Base-by-base conservation (phyloP, 2,113 vertebrate species). In the Protomyctophum bolini region DNA sequence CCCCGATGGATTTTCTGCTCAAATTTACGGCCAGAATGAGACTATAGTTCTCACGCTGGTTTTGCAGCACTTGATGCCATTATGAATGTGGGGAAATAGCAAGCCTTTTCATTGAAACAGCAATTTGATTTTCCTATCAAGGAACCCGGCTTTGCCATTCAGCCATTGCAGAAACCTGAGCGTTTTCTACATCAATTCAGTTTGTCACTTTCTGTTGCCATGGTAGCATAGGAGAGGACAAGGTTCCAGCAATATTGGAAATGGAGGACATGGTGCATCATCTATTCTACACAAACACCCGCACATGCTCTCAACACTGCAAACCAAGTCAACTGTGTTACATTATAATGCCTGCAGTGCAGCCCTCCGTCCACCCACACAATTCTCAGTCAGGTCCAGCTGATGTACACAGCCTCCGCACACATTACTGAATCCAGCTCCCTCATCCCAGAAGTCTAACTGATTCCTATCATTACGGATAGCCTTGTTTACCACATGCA, bases 171-270 rank as follows among this genome's bases (percentile, higher is more conserved):
- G 64, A 83, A 55, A 76, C 68, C 77, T 63, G 66, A 86, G 70
- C 57, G 4, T 76, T 86, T 41, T 87, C 72, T 75, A 83, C 82
- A 85, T 63, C 82, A 81, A 84, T 89, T 86, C 86, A 83, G 91
- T 90, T 91, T 90, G 87, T 89, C 83, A 80, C 80, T 74, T 82
- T 72, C 81, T 74, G 90, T 92, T 91, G 78, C 92, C 86, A 92
- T 92, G 87, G 90, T 86, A 87, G 81, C 87, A 73, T 68, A 75
- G 64, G 83, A 87, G 83, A 87, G 82, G 83, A 87, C 77, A 69
- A 66, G 51, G 70, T 76, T 75, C 72, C 73, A 72, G 82, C 76
- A 79, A 86, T 85, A 83, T 81, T 87, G 79, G 77, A 90, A 91
- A 85, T 88, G 87, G 86, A 91, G 84, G 82, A 80, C 88, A 86